A percentile compares a stretch with the other conserved stretches of the same genome.
These are phyloP conservation scores for Nesidiocoris tenuis DNA, from an alignment of 2,888 invertebrate species.

Conservation along the genomic window DNA sequence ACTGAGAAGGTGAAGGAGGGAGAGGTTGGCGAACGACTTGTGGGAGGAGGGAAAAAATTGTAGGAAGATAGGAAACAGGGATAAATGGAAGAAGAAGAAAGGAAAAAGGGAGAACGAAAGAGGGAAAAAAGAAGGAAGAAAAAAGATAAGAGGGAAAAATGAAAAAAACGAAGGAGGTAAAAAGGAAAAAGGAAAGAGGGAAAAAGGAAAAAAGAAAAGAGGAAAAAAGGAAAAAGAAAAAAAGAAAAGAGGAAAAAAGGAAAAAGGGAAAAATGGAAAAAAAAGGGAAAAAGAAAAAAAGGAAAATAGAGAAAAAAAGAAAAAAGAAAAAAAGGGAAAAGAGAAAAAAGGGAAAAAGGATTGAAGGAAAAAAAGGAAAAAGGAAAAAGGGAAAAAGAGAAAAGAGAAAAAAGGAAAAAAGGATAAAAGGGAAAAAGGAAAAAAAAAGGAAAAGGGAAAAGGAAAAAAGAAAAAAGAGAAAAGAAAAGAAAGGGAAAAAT, in stretches of 20 bases:
- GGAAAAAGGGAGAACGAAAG: slow-evolving; percentile 1
- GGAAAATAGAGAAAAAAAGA: slow-evolving; percentile 17
- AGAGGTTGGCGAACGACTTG: too few relatives aligned
- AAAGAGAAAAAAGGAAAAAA: slow-evolving; percentile 35
- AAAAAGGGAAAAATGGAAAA: slow-evolving; percentile 26
- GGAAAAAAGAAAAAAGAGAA: slow-evolving; percentile 11
- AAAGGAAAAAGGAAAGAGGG: not conserved
- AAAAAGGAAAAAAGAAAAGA: slow-evolving; percentile 19
- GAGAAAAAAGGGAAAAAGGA: slow-evolving; percentile 14
- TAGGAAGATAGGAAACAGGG: slow-evolving; percentile 23
- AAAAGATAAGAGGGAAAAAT: slow-evolving; percentile 3
- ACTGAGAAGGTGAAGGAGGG: too few relatives aligned
- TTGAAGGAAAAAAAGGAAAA: slow-evolving; percentile 8
- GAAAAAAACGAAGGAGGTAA: slow-evolving; percentile 12
- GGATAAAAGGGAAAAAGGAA: slow-evolving; percentile 21
- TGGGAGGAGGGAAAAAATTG: too few relatives aligned
- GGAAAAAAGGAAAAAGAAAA: not conserved
- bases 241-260: slow-evolving; percentile 24
- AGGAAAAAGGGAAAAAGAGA: slow-evolving; percentile 22
- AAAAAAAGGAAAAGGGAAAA: slow-evolving; percentile 13
- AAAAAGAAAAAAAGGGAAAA: slow-evolving; percentile 5
- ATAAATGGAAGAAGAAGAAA: slow-evolving; percentile 13
- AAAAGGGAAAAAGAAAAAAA: slow-evolving; percentile 21
- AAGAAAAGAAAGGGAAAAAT: slow-evolving; percentile 17
- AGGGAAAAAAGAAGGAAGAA: not conserved